phyloP scores from a whole-genome alignment of 53 echinoderm and acorn worm genomes.

The Glandiceps talaboti region DNA sequence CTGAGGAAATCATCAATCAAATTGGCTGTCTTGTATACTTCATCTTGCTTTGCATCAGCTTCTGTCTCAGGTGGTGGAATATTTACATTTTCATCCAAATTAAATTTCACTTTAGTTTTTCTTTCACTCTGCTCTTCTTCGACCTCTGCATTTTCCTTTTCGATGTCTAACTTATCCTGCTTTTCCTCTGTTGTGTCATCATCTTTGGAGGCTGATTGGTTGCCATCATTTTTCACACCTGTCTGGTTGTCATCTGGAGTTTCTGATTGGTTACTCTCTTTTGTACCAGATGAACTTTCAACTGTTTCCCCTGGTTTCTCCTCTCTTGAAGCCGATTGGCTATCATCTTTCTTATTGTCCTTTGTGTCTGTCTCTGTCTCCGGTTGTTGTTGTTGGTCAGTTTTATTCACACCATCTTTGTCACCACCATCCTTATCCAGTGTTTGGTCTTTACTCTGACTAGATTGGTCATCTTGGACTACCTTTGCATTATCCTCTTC shows the following conservation, averaged over 20 bases:
- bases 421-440: not conserved
- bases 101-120: not conserved
- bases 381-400: not conserved
- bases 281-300: not conserved
- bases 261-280: not conserved
- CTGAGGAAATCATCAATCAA: not conserved
- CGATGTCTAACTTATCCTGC: too few species aligned
- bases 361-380: not conserved
- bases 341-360: not conserved
- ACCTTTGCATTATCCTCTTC: not conserved
- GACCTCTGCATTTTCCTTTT: too few species aligned
- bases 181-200: not conserved
- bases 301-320: not conserved
- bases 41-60: not conserved
- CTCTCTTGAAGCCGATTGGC: not conserved
- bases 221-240: too few species aligned
- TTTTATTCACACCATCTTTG: not conserved
- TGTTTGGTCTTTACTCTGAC: not conserved
- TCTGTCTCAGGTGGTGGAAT: not conserved
- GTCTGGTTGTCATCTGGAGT: not conserved
- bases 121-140: not conserved
- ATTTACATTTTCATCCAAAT: not conserved
- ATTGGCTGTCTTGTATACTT: not conserved
- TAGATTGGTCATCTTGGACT: not conserved
- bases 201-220: not conserved